phyloP scores from a whole-genome alignment of 2,888 invertebrate genomes.

The Keiferia lycopersicella region DNA sequence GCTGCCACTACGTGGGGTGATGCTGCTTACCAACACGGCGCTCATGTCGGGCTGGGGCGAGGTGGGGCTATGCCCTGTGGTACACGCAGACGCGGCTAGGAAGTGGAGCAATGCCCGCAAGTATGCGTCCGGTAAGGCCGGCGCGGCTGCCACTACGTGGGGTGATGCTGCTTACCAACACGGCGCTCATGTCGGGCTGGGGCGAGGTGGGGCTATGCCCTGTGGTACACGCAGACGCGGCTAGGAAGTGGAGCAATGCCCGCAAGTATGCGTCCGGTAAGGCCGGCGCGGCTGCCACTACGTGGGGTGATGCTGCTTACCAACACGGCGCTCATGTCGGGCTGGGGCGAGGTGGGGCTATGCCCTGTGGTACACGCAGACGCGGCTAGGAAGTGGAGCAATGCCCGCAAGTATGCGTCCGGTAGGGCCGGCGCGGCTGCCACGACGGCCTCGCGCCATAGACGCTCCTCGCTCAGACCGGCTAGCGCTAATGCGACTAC shows the following conservation, averaged over 20 bases:
- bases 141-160: constrained; percentile 88
- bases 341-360: constrained; percentile 20
- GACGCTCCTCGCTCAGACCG: constrained; percentile 70
- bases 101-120: constrained; percentile 95
- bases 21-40: constrained; percentile 27
- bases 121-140: constrained; percentile 93
- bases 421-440: constrained; percentile 88
- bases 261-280: constrained; percentile 94
- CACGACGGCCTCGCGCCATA: constrained; percentile 86
- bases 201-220: constrained; percentile 20
- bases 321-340: constrained; percentile 22
- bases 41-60: constrained; percentile 18
- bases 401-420: constrained; percentile 95
- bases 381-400: constrained; percentile 94
- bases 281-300: constrained; percentile 87
- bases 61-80: constrained; percentile 13
- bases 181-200: constrained; percentile 18
- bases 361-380: constrained; percentile 66
- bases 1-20: too few relatives aligned
- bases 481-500: constrained; percentile 82
- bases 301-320: too few relatives aligned
- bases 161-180: constrained; percentile 27
- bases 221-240: constrained; percentile 81
- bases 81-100: constrained; percentile 86
- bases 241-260: constrained; percentile 94